phyloP scores from a whole-genome alignment of 2,797 vertebrate species.

The Gastrophryne carolinensis region DNA sequence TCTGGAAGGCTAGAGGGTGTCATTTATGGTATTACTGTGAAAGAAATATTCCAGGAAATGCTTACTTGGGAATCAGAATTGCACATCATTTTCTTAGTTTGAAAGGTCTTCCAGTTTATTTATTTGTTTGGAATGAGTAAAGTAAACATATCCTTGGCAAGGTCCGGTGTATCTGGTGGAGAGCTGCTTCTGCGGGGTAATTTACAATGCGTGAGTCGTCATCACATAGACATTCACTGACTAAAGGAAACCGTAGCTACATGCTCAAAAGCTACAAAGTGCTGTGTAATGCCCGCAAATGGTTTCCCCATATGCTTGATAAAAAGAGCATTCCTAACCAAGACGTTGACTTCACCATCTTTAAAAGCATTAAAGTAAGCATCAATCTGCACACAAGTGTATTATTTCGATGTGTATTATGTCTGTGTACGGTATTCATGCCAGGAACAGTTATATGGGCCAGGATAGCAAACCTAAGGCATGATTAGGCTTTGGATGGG shows the following conservation, averaged over 20 bases:
- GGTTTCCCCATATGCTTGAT: slow-evolving; percentile 37
- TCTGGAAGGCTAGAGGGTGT: neutral
- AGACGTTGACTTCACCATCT: slow-evolving; percentile 9
- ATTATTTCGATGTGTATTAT: too few relatives aligned
- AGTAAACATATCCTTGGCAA: slow-evolving; percentile 13
- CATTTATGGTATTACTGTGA: neutral
- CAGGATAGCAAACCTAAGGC: too few relatives aligned
- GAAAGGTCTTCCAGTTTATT: slow-evolving; percentile 5
- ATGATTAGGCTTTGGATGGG: too few relatives aligned
- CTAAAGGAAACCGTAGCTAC: slow-evolving; percentile 37
- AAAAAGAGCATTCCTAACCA: slow-evolving; percentile 32
- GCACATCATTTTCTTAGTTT: slow-evolving; percentile 20
- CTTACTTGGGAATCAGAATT: neutral
- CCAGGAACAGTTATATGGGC: too few relatives aligned
- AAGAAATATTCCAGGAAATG: neutral
- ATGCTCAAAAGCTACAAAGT: slow-evolving; percentile 40
- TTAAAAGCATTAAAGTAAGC: slow-evolving; percentile 4
- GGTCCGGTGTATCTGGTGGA: neutral
- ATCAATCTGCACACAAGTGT: too few relatives aligned
- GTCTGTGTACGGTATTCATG: too few relatives aligned
- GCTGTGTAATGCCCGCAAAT: slow-evolving; percentile 34
- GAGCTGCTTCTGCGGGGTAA: slow-evolving; percentile 17
- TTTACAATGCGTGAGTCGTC: slow-evolving; percentile 36
- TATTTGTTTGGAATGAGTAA: slow-evolving; percentile 38
- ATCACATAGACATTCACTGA: slow-evolving; percentile 40